Evolutionary conservation across 2,113 vertebrate genomes (phyloP).

Genomic region (Ageneiosus marmoratus): DNA sequence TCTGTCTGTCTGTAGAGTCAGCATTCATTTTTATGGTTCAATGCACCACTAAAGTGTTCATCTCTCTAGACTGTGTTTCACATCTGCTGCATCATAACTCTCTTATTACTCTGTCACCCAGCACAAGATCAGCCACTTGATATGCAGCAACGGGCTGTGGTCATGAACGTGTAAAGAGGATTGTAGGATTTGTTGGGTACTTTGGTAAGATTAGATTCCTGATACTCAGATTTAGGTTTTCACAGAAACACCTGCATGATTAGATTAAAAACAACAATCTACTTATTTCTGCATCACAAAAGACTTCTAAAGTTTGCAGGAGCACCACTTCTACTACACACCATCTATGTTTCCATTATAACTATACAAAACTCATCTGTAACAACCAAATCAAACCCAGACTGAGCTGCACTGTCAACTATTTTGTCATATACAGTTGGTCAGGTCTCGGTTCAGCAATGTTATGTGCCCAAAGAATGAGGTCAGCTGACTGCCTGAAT

Average conservation of each 20-base stretch:
- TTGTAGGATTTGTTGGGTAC: slow-evolving; percentile 29
- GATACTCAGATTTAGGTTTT: slow-evolving; percentile 34
- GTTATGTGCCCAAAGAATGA: no score
- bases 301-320: background rate
- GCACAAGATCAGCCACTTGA: slow-evolving; percentile 29
- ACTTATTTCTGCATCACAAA: background rate
- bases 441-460: no score
- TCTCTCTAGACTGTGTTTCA: slow-evolving; percentile 32
- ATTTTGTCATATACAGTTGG: background rate
- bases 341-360: background rate
- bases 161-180: slow-evolving; percentile 41
- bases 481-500: no score
- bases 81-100: slow-evolving; percentile 29
- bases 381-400: background rate
- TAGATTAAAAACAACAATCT: background rate
- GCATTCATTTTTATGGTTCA: slow-evolving; percentile 18
- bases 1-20: slow-evolving; percentile 6
- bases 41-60: slow-evolving; percentile 6
- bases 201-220: slow-evolving; percentile 43
- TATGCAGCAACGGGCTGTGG: slow-evolving; percentile 38
- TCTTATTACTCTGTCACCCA: slow-evolving; percentile 19
- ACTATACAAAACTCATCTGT: background rate
- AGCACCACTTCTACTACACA: background rate
- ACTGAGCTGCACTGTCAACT: background rate
- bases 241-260: slow-evolving; percentile 1